A percentile compares a stretch with the other conserved stretches of the same genome.
Evolutionary conservation across 1,140 invertebrate genomes (phyloP).

Genomic region (Apis cerana): DNA sequence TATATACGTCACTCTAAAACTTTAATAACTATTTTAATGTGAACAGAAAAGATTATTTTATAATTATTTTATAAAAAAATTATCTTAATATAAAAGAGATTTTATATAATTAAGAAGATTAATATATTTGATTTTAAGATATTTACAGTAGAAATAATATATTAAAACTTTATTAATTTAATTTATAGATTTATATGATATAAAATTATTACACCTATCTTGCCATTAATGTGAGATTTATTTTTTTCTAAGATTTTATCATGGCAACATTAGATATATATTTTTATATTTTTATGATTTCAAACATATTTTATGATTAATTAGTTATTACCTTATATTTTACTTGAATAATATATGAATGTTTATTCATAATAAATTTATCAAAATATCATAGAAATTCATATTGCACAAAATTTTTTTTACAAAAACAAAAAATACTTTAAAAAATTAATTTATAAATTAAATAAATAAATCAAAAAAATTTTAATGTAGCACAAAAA

Average conservation of each 20-base stretch:
- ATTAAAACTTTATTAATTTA: conserved; percentile 35
- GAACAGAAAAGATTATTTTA: conserved; percentile 39
- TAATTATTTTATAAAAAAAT: conserved; percentile 47
- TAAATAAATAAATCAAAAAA: conserved; percentile 30
- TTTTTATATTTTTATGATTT: conserved; percentile 44
- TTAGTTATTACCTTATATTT: conserved; percentile 39
- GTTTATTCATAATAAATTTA: conserved; percentile 14
- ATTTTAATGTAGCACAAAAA: conserved; percentile 39
- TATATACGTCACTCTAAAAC: conserved; percentile 27
- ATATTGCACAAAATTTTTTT: conserved; percentile 44
- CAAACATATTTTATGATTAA: conserved; percentile 22
- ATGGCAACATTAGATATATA: conserved; percentile 42
- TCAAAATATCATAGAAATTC: conserved; percentile 23
- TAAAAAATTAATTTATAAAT: conserved; percentile 10
- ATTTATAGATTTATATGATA: conserved; percentile 46
- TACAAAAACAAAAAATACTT: conserved; percentile 6
- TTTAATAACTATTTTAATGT: conserved; percentile 18
- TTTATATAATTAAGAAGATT: conserved; percentile 61
- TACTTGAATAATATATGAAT: conserved; percentile 15
- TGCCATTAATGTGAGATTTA: conserved; percentile 41
- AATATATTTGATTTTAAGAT: conserved; percentile 58
- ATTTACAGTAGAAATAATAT: conserved; percentile 49
- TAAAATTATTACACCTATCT: conserved; percentile 45
- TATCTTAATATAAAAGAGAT: conserved; percentile 50
- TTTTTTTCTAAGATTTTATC: conserved; percentile 22